Conservation (phyloP, 2,113 vertebrate species). For the Typhlomys cinereus region DNA sequence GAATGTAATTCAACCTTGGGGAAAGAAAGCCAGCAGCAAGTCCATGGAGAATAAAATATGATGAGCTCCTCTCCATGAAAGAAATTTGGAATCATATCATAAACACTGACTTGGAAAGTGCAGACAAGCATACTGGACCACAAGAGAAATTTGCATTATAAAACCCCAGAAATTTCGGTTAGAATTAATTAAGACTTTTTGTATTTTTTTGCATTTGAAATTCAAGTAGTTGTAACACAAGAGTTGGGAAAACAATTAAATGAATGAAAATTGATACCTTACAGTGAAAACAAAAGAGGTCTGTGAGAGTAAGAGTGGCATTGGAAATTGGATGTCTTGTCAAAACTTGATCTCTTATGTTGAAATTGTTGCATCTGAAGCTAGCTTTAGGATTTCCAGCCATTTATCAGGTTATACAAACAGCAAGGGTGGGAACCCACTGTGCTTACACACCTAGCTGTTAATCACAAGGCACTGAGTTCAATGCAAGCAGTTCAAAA, state of each 20-base stretch:
- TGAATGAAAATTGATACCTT: conserved; percentile 12
- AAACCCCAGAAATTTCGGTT: conserved; percentile 43
- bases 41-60: not conserved
- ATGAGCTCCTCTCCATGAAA: not conserved
- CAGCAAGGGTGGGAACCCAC: too few relatives aligned
- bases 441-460: not conserved
- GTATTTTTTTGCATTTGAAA: conserved; percentile 37
- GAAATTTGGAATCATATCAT: conserved; percentile 25
- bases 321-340: not conserved
- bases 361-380: not conserved
- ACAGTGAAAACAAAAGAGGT: conserved; percentile 25
- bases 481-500: not conserved
- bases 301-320: not conserved
- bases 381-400: not conserved
- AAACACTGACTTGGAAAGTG: not conserved
- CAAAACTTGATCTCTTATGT: not conserved
- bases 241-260: conserved; percentile 16
- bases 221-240: conserved; percentile 45
- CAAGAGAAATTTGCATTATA: conserved; percentile 24
- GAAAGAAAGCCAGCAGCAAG: conserved; percentile 7
- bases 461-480: not conserved
- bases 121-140: not conserved
- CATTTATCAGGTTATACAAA: not conserved
- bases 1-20: conserved; percentile 49
- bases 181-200: conserved; percentile 19